Evolutionary conservation across 1,140 invertebrate species (phyloP).

Genomic region (Hyles vespertilio): DNA sequence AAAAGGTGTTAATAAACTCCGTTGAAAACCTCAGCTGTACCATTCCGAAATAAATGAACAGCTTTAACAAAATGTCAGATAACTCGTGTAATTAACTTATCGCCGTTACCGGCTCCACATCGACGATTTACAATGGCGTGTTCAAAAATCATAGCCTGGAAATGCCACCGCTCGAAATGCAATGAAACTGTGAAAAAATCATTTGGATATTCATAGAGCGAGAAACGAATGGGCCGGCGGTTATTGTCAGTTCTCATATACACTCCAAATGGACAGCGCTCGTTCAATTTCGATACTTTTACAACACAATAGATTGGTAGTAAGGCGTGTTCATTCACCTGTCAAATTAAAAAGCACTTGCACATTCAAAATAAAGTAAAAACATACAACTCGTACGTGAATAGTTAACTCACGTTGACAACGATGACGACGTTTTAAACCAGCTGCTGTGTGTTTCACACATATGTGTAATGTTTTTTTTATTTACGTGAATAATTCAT

Average conservation of each 20-base stretch:
- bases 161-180: conserved; percentile 34
- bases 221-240: conserved; percentile 52
- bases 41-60: background rate
- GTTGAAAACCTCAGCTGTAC: background rate
- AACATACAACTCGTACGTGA: background rate
- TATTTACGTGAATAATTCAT: too few species aligned
- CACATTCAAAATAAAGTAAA: conserved; percentile 69
- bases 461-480: too few species aligned
- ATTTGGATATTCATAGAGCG: conserved; percentile 62
- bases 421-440: too few species aligned
- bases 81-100: conserved; percentile 54
- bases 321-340: conserved; percentile 70
- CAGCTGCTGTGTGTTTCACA: too few species aligned
- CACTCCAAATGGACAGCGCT: conserved; percentile 62
- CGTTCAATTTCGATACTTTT: conserved; percentile 73
- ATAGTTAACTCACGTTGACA: too few species aligned
- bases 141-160: conserved; percentile 27
- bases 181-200: conserved; percentile 65
- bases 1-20: too few species aligned
- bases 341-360: conserved; percentile 72
- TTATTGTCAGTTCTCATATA: conserved; percentile 60
- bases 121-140: conserved; percentile 26
- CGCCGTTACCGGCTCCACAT: conserved; percentile 19
- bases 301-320: conserved; percentile 64
- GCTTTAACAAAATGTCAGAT: conserved; percentile 36